Percentiles rank a stretch among this genome's conserved stretches.
These are phyloP conservation scores for Adelosebastes latens DNA, from an alignment of 2,797 vertebrate species.

Conservation along the genomic window DNA sequence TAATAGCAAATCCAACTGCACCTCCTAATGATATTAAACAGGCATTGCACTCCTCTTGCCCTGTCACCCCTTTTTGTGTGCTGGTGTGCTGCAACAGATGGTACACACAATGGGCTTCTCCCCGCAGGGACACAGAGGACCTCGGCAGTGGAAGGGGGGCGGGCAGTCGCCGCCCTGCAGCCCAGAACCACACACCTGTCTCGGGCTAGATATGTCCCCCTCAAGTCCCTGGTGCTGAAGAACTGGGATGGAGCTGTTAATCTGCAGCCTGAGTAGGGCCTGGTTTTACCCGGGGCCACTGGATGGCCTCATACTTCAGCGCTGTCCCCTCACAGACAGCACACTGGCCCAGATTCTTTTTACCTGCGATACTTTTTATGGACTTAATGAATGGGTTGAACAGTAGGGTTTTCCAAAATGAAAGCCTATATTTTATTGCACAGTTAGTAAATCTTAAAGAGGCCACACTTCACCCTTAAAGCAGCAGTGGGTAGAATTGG, in stretches of 20 bases:
- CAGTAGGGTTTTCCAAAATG: background rate
- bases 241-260: conserved; percentile 66
- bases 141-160: conserved; percentile 34
- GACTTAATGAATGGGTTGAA: conserved; percentile 4
- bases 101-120: conserved; percentile 68
- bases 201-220: conserved; percentile 52
- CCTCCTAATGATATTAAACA: conserved; percentile 75
- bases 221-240: conserved; percentile 54
- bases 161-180: conserved; percentile 50
- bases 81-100: conserved; percentile 76
- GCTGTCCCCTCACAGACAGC: conserved; percentile 47
- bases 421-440: background rate
- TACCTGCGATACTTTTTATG: conserved; percentile 45
- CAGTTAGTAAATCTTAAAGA: background rate
- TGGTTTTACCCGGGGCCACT: conserved; percentile 69
- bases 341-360: conserved; percentile 70
- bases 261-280: conserved; percentile 62
- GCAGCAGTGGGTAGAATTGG: too few species aligned
- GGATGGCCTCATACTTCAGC: conserved; percentile 63
- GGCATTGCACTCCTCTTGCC: conserved; percentile 37
- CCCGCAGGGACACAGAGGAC: conserved; percentile 48
- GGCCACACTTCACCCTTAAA: background rate
- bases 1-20: conserved; percentile 74
- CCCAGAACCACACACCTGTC: conserved; percentile 69
- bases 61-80: conserved; percentile 53